These are phyloP conservation scores for Drosophila rellima DNA, from an alignment of 2,888 invertebrate species.

Conservation along the genomic window DNA sequence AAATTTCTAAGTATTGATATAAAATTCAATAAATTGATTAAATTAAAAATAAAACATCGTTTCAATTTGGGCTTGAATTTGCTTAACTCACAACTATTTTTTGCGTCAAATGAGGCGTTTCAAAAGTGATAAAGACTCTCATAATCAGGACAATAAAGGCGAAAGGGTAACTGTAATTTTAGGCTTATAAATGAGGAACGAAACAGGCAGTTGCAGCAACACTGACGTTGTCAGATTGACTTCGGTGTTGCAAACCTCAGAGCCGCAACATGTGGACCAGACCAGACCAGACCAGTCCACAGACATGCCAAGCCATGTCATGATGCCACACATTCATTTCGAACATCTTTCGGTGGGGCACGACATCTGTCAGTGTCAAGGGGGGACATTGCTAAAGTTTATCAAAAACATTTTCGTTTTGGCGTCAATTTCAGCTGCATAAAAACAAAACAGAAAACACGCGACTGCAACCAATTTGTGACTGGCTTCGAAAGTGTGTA, in stretches of 20 bases:
- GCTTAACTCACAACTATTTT: neutral
- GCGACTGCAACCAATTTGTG: constrained; percentile 30
- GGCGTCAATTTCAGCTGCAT: constrained; percentile 66
- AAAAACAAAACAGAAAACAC: constrained; percentile 38
- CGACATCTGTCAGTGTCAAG: constrained; percentile 50
- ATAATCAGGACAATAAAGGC: constrained; percentile 5
- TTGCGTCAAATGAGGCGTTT: neutral
- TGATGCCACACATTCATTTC: constrained; percentile 43
- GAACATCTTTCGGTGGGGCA: constrained; percentile 34
- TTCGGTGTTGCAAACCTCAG: constrained; percentile 36
- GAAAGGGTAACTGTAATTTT: constrained; percentile 60
- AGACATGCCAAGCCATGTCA: constrained; percentile 37
- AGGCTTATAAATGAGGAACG: constrained; percentile 36
- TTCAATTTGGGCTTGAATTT: neutral
- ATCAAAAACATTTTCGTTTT: constrained; percentile 72
- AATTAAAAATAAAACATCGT: too few relatives aligned
- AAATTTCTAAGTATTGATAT: too few relatives aligned
- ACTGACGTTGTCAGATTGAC: constrained; percentile 18
- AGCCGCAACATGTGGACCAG: constrained; percentile 54
- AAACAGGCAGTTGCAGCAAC: constrained; percentile 9
- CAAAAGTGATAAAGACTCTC: neutral
- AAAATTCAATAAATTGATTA: too few relatives aligned
- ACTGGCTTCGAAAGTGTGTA: neutral
- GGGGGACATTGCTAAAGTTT: constrained; percentile 45
- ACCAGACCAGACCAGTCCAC: constrained; percentile 33